phyloP scores from a whole-genome alignment of 2,888 invertebrate genomes.

The Tenthredo distinguenda region DNA sequence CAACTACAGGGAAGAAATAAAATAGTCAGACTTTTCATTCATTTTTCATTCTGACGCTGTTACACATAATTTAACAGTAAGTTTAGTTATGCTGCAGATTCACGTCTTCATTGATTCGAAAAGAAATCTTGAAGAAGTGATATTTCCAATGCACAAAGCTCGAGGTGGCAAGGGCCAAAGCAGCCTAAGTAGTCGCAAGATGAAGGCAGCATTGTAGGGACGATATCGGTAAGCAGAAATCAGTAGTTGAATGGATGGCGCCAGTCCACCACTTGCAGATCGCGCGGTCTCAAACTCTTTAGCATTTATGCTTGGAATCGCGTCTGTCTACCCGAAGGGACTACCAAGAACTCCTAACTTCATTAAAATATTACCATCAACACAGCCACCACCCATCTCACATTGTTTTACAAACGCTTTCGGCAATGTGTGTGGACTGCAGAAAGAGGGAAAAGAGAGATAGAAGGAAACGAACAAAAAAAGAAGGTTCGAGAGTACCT shows the following conservation, averaged over 20 bases:
- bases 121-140: slow-evolving; percentile 4
- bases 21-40: background rate
- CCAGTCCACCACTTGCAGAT: slow-evolving; percentile 63
- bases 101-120: background rate
- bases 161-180: slow-evolving; percentile 10
- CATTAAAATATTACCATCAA: slow-evolving; percentile 70
- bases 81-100: background rate
- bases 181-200: slow-evolving; percentile 61
- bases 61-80: no score
- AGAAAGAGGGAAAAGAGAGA: slow-evolving; percentile 19
- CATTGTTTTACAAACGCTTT: slow-evolving; percentile 64
- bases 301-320: slow-evolving; percentile 65
- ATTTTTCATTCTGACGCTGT: no score
- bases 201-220: slow-evolving; percentile 74
- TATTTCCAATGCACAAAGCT: slow-evolving; percentile 21
- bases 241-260: slow-evolving; percentile 75
- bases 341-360: slow-evolving; percentile 62
- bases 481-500: background rate
- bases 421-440: slow-evolving; percentile 33
- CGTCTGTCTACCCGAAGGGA: slow-evolving; percentile 58
- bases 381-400: slow-evolving; percentile 57
- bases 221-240: slow-evolving; percentile 76
- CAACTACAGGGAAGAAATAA: background rate
- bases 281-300: slow-evolving; percentile 56
- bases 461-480: background rate